A percentile compares a stretch with the other conserved stretches of the same genome.
phyloP scores from a whole-genome alignment of 2,888 invertebrate species.

The Escarpia spicata region DNA sequence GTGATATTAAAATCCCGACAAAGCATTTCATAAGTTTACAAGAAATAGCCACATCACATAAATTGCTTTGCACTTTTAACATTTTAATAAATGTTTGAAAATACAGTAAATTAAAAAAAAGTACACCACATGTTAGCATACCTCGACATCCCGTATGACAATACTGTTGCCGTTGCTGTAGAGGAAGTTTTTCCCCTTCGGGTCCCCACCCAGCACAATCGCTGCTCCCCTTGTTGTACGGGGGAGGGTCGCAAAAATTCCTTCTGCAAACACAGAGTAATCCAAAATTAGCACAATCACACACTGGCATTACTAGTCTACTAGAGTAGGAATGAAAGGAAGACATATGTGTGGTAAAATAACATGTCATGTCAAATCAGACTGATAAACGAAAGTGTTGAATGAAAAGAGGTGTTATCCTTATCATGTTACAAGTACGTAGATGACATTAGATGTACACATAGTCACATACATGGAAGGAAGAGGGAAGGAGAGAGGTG shows the following conservation, averaged over 20 bases:
- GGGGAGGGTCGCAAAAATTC: constrained; percentile 86
- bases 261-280: constrained; percentile 55
- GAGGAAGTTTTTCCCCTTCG: constrained; percentile 95
- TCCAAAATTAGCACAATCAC: neutral
- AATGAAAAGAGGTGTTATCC: too few relatives aligned
- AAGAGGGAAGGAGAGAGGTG: neutral
- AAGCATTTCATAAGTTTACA: too few relatives aligned
- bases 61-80: neutral
- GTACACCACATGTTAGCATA: constrained; percentile 59
- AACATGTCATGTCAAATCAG: too few relatives aligned
- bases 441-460: too few relatives aligned
- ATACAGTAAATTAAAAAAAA: neutral
- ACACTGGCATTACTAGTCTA: too few relatives aligned
- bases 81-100: neutral
- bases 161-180: constrained; percentile 98
- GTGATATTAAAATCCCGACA: too few relatives aligned
- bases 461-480: too few relatives aligned
- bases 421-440: too few relatives aligned
- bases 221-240: constrained; percentile 94
- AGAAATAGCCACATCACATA: too few relatives aligned
- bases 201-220: constrained; percentile 92
- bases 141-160: constrained; percentile 94
- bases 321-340: too few relatives aligned
- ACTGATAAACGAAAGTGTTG: too few relatives aligned
- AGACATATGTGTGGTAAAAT: too few relatives aligned